Base-by-base conservation (phyloP, 2,113 vertebrate genomes). In the Megaceryle maxima region DNA sequence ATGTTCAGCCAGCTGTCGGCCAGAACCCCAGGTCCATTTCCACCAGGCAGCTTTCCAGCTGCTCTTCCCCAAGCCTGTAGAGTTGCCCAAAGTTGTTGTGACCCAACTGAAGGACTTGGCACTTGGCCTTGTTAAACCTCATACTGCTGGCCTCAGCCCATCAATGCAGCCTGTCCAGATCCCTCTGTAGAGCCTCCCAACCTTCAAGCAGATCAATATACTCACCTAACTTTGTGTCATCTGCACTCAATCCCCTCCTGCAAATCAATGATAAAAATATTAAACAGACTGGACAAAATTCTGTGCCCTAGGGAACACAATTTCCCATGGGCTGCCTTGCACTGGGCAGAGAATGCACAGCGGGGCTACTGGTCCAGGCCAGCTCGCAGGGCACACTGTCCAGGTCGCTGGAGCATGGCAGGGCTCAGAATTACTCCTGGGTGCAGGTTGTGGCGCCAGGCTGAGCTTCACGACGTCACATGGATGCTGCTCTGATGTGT, bases 391-490 rank as follows among this genome's bases (percentile, higher is more conserved):
- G 10, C 29, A 22, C 1, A 3, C 18, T 1, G 4, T 22, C 33
- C 0, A 0, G 25, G 35, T 50, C 2, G 5, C 50, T 3, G 5
- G 63, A 56, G 39, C 33, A 26, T 1, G 1, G 41, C 41, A 28
- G 59, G 24, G 16, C 10, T 57, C 69, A 41, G 43, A 26, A 6
- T 33, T 6, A 37, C 14, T 33, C 25, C 29, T 3, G 17, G 31
- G 31, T 19, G 4, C 35, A 39, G 57, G 57, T 57, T 43, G 76
- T 4, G 4, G 44, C 8, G 3, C 29, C 0, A 1, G 46, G 63
- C 44, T 66, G 50, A 11, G 24, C 28, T 39, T 77, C 33, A 25
- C 0, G 1, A 48, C 33, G 25, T 41, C 2, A 1, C 64, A 25
- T 0, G 1, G 67, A 9, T 51, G 62, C 41, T 70, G 66, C 82